phyloP scores from a whole-genome alignment of 2,888 invertebrate species.

The Acanthosepion esculentum region DNA sequence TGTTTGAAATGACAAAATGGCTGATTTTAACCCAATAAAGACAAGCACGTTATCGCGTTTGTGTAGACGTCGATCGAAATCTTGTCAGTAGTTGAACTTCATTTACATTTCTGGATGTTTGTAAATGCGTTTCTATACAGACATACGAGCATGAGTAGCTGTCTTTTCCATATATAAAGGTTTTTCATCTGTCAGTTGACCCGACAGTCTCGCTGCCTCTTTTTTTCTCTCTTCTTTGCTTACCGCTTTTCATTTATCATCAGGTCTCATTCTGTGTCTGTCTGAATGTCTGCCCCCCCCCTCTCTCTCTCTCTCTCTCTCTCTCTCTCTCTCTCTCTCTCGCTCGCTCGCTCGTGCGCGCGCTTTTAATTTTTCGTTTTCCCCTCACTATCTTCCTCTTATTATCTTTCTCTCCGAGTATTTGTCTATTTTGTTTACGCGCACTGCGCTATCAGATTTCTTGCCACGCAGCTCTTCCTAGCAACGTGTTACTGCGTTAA shows the following conservation, averaged over 20 bases:
- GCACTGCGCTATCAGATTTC: background rate
- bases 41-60: too few species aligned
- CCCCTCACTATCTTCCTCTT: background rate
- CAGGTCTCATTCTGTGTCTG: background rate
- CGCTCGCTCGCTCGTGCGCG: too few species aligned
- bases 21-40: too few species aligned
- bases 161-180: background rate
- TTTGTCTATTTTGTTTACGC: background rate
- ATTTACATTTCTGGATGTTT: too few species aligned
- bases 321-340: conserved; percentile 36
- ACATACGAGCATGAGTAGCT: too few species aligned
- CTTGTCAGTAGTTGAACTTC: too few species aligned
- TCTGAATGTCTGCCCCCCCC: background rate
- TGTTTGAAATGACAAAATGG: too few species aligned
- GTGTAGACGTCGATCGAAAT: too few species aligned
- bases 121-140: too few species aligned
- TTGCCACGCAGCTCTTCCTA: background rate
- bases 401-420: background rate
- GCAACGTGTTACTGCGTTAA: background rate
- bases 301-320: conserved; percentile 33
- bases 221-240: background rate
- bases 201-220: background rate
- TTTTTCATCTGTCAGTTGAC: background rate
- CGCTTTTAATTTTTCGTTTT: background rate
- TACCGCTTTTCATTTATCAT: background rate